phyloP scores from a whole-genome alignment of 2,888 invertebrate genomes.

The Cryptophagus acutangulus region DNA sequence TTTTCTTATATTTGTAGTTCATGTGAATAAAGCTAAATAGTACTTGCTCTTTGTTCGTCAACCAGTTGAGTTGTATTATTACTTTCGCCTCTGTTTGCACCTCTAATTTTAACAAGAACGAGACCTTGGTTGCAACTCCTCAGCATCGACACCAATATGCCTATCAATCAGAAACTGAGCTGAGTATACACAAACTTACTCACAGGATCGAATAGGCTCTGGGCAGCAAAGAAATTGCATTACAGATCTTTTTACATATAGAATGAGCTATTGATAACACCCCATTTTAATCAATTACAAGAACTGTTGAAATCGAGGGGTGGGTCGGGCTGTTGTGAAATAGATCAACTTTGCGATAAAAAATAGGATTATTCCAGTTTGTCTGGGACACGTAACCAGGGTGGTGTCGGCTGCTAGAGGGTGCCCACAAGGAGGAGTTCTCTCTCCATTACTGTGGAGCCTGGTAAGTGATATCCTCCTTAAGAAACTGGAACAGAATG shows the following conservation, averaged over 20 bases:
- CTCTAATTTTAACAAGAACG: no score
- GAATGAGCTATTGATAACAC: conserved; percentile 11
- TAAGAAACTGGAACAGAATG: no score
- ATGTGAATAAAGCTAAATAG: no score
- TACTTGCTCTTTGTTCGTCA: no score
- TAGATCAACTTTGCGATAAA: conserved; percentile 5
- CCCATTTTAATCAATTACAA: conserved; percentile 4
- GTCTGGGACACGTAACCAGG: background rate
- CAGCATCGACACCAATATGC: background rate
- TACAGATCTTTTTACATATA: conserved; percentile 9
- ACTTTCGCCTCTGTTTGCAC: no score
- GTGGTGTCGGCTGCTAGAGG: background rate
- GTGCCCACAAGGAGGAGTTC: conserved; percentile 7
- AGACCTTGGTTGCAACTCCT: no score
- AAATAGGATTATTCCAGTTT: background rate
- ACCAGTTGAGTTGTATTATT: no score
- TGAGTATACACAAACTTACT: conserved; percentile 6
- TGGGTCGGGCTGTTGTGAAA: background rate
- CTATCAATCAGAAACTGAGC: conserved; percentile 2
- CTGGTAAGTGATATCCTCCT: conserved; percentile 1
- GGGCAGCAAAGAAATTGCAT: conserved; percentile 1
- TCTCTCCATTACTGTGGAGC: conserved; percentile 5
- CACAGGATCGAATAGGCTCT: conserved; percentile 6
- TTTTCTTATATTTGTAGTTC: no score
- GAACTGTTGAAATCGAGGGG: conserved; percentile 6